Evolutionary conservation across 2,113 vertebrate species (phyloP).

Genomic region (Crotalus helleri): DNA sequence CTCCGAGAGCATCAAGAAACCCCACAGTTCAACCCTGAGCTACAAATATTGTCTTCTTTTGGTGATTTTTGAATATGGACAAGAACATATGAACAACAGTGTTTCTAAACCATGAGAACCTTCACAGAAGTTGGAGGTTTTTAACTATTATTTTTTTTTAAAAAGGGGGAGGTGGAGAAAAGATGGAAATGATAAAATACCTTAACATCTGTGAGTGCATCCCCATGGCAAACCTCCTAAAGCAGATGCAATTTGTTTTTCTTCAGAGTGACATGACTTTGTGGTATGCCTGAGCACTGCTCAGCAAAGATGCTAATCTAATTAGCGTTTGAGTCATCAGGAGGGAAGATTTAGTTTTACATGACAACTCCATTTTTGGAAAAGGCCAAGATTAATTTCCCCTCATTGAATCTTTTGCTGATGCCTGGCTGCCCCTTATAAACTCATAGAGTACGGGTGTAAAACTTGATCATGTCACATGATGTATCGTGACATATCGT

Average conservation of each 20-base stretch:
- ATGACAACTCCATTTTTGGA: conserved; percentile 10
- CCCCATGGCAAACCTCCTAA: neutral
- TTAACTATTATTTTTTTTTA: neutral
- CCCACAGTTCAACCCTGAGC: neutral
- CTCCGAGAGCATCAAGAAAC: neutral
- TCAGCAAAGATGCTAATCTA: conserved; percentile 26
- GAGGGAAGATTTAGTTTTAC: conserved; percentile 27
- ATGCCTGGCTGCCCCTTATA: conserved; percentile 7
- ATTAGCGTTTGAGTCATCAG: conserved; percentile 18
- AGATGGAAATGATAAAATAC: neutral
- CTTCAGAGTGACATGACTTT: neutral
- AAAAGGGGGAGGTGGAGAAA: too few species aligned
- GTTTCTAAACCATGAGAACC: neutral
- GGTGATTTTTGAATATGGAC: neutral
- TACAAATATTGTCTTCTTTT: neutral
- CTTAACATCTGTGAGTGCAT: neutral
- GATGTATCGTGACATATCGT: too few species aligned
- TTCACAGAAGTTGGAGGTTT: neutral
- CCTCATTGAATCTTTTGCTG: conserved; percentile 12
- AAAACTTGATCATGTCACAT: too few species aligned
- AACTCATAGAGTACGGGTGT: neutral
- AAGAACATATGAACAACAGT: neutral
- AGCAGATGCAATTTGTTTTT: neutral
- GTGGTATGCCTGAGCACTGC: neutral
- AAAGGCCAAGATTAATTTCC: neutral